These are phyloP conservation scores for Erethizon dorsatum DNA, from an alignment of 2,797 vertebrate genomes.

Conservation along the genomic window DNA sequence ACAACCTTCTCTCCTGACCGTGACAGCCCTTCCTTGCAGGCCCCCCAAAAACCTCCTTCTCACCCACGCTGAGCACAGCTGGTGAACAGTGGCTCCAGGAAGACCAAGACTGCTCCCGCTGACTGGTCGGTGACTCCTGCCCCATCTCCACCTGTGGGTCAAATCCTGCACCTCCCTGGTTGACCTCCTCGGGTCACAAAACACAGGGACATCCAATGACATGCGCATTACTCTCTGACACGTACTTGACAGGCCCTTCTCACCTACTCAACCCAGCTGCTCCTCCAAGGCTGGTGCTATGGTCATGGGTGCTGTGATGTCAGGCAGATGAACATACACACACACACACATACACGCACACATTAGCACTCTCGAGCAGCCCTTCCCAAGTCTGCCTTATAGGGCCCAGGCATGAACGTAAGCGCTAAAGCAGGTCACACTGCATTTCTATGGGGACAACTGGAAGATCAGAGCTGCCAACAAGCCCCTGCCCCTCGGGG, in stretches of 20 bases:
- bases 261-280: not conserved
- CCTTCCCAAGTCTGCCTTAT: conserved; percentile 45
- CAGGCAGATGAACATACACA: not conserved
- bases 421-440: conserved; percentile 63
- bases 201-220: conserved; percentile 17
- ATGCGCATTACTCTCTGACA: not conserved
- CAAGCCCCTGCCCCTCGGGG: conserved; percentile 77
- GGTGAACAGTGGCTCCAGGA: not conserved
- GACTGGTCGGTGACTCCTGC: not conserved
- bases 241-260: conserved; percentile 46
- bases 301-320: not conserved
- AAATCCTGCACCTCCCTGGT: conserved; percentile 33
- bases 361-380: not conserved
- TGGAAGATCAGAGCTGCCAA: conserved; percentile 85
- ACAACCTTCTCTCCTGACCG: not conserved
- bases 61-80: not conserved
- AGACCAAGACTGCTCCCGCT: not conserved
- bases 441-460: not conserved
- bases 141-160: not conserved
- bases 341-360: not conserved
- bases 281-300: conserved; percentile 36
- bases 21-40: not conserved
- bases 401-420: conserved; percentile 33
- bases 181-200: not conserved
- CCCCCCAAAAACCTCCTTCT: not conserved